Evolutionary conservation across 1,140 invertebrate species (phyloP).

Genomic region (Dolichoris vasculosae): DNA sequence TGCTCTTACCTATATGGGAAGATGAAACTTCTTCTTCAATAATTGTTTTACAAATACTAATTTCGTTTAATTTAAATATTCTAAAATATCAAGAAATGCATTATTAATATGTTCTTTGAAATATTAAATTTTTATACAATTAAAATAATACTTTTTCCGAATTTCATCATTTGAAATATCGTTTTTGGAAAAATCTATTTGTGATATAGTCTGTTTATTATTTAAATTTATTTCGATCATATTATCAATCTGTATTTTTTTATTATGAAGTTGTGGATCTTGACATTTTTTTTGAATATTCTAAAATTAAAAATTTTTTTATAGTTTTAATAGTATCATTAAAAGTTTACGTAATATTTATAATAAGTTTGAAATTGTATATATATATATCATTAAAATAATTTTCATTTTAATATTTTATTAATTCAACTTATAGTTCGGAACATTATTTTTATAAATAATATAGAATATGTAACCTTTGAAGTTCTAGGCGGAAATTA

Average conservation of each 20-base stretch:
- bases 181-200: background rate
- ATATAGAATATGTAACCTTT: too few relatives aligned
- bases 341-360: too few relatives aligned
- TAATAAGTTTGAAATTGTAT: too few relatives aligned
- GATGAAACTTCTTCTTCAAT: conserved; percentile 37
- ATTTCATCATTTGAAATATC: background rate
- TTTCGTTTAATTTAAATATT: conserved; percentile 15
- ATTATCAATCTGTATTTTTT: background rate
- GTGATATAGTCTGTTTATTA: background rate
- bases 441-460: too few relatives aligned
- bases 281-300: background rate
- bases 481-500: too few relatives aligned
- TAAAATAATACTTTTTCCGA: conserved; percentile 17
- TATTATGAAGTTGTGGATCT: background rate
- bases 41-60: conserved; percentile 39
- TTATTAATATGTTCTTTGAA: background rate
- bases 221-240: background rate
- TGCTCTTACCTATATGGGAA: conserved; percentile 53
- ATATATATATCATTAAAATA: too few relatives aligned
- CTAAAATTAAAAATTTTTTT: conserved; percentile 19
- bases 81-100: conserved; percentile 5
- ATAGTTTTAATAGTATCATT: background rate
- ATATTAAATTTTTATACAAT: background rate
- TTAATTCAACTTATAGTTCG: too few relatives aligned
- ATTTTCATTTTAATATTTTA: too few relatives aligned